Percentiles rank a stretch among this genome's conserved stretches.
These are phyloP conservation scores for Zeuzera pyrina DNA, from an alignment of 2,888 invertebrate species.

Conservation along the genomic window DNA sequence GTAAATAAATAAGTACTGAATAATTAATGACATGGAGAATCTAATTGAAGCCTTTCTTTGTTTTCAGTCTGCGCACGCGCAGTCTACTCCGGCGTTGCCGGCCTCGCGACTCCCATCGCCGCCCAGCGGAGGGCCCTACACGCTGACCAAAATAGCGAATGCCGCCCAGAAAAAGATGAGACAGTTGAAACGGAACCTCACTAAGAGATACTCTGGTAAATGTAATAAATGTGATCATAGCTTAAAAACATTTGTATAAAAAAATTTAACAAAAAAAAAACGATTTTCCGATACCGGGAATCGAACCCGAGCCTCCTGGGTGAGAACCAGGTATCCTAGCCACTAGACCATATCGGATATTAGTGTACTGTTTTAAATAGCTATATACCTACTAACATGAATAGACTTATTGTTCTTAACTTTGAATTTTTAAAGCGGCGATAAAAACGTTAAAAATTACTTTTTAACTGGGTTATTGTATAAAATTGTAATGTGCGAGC, in stretches of 20 bases:
- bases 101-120: conserved; percentile 71
- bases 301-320: conserved; percentile 76
- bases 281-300: conserved; percentile 73
- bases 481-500: too few relatives aligned
- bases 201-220: conserved; percentile 68
- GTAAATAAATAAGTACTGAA: not conserved
- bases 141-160: conserved; percentile 77
- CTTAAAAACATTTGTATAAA: not conserved
- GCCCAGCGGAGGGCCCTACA: conserved; percentile 75
- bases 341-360: conserved; percentile 75
- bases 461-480: too few relatives aligned
- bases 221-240: conserved; percentile 1
- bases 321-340: conserved; percentile 76
- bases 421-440: too few relatives aligned
- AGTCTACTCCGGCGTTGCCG: conserved; percentile 41
- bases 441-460: too few relatives aligned
- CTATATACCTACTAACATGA: too few relatives aligned
- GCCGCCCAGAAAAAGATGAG: conserved; percentile 76
- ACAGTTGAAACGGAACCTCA: conserved; percentile 77
- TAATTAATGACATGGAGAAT: not conserved
- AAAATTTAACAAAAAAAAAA: conserved; percentile 25
- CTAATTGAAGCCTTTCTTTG: not conserved
- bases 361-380: too few relatives aligned
- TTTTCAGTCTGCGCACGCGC: conserved; percentile 24
- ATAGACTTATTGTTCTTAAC: too few relatives aligned